Evolutionary conservation across 2,113 vertebrate genomes (phyloP), one percentile per base, ranked within the genome.

Genomic region (Apteryx mantelli): DNA sequence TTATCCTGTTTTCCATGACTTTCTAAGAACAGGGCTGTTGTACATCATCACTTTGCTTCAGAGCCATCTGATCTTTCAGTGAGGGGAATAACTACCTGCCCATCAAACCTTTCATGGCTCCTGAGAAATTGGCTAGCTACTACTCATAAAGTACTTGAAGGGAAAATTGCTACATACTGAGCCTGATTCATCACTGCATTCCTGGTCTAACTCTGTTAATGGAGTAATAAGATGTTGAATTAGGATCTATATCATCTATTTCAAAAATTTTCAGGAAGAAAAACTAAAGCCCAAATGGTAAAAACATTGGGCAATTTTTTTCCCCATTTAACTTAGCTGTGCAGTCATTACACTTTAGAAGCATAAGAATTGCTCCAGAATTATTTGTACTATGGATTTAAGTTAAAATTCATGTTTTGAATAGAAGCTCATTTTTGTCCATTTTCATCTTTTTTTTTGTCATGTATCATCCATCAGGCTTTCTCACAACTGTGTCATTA

Each of bases 21-120:
- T 70, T 69, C 46, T 46, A 60, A 46, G 55, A 83, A 40, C 9
- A 64, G 12, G 5, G 6, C 3, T 26, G 63, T 28, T 5, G 21
- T 32, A 56, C 0, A 0, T 44, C 38, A 66, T 60, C 2, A 1
- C 8, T 4, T 5, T 82, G 3, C 32, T 82, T 55, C 56, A 89
- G 32, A 86, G 50, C 14, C 38, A 66, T 46, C 56, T 40, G n/a
- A 14, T 63, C 36, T 82, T 82, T 63, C 46, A 36, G 36, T 58
- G 32, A 44, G 10, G 4, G 18, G 26, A 13, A 34, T 76, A 70
- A 52, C 61, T 63, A 46, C 36, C 61, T n/a, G 38, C 36, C 14
- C 40, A 53, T 17, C 55, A 74, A 83, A 46, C 6, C 21, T 30
- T 68, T 64, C n/a, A 48, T 25, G 28, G 44, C 53, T 92, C 86